Evolutionary conservation across 2,113 vertebrate species (phyloP).

Genomic region (Hiodon alosoides): DNA sequence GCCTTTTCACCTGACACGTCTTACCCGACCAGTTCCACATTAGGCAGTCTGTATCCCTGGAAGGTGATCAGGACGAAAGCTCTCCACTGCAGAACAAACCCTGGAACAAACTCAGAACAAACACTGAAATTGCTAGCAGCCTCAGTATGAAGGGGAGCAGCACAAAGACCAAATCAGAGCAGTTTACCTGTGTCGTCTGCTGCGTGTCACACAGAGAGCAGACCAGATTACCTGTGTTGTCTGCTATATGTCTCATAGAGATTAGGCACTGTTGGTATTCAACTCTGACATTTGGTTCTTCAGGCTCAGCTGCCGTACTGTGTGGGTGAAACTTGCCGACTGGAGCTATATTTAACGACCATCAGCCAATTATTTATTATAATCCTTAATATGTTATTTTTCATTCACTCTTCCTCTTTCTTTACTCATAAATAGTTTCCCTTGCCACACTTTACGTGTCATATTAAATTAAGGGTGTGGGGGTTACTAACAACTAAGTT

Average conservation of each 20-base stretch:
- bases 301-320: constrained; percentile 5
- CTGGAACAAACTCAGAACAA: too few species aligned
- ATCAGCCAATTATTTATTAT: constrained; percentile 4
- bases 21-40: too few species aligned
- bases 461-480: constrained; percentile 39
- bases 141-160: too few species aligned
- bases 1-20: too few species aligned
- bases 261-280: constrained; percentile 31
- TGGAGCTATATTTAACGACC: constrained; percentile 48
- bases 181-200: too few species aligned
- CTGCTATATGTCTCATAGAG: constrained; percentile 24
- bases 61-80: too few species aligned
- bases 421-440: constrained; percentile 41
- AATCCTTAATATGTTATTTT: constrained; percentile 27
- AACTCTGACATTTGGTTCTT: constrained; percentile 39
- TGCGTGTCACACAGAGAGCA: too few species aligned
- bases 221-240: constrained; percentile 7
- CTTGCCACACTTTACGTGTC: constrained; percentile 26
- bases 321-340: constrained; percentile 22
- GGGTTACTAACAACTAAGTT: constrained; percentile 48
- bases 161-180: too few species aligned
- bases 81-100: too few species aligned
- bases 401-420: constrained; percentile 10
- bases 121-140: background rate
- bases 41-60: too few species aligned